phyloP scores from a whole-genome alignment of 2,113 vertebrate genomes.

The Pionites leucogaster region DNA sequence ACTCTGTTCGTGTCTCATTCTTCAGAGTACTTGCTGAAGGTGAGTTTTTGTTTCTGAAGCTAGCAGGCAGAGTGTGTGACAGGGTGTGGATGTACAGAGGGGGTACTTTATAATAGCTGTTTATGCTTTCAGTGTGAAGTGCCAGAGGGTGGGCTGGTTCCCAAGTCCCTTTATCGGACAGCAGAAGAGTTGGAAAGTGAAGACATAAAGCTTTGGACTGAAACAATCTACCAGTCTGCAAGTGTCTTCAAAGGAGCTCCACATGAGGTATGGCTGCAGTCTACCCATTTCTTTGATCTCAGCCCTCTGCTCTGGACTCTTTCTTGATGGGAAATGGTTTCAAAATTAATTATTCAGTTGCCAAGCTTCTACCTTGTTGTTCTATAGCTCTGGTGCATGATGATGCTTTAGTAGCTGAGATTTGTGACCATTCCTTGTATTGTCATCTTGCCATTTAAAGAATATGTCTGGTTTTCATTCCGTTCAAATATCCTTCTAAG shows the following conservation, averaged over 20 bases:
- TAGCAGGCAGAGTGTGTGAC: neutral
- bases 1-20: neutral
- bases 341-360: neutral
- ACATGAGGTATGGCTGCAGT: conserved; percentile 81
- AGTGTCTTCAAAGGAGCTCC: conserved; percentile 94
- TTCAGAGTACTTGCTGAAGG: neutral
- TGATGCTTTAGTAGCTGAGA: neutral
- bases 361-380: neutral
- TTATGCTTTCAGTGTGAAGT: conserved; percentile 84
- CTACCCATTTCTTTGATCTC: neutral
- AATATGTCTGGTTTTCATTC: neutral
- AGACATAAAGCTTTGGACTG: conserved; percentile 89
- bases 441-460: neutral
- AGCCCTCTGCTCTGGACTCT: neutral
- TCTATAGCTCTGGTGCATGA: neutral
- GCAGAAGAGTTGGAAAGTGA: conserved; percentile 92
- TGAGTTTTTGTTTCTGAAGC: neutral
- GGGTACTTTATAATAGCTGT: neutral
- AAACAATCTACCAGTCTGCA: conserved; percentile 95
- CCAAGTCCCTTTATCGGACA: conserved; percentile 92
- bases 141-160: conserved; percentile 91
- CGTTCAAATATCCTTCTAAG: neutral
- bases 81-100: neutral
- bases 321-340: neutral
- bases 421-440: neutral